Conservation (phyloP, 2,888 invertebrate species). For the Heteropelma amictum region DNA sequence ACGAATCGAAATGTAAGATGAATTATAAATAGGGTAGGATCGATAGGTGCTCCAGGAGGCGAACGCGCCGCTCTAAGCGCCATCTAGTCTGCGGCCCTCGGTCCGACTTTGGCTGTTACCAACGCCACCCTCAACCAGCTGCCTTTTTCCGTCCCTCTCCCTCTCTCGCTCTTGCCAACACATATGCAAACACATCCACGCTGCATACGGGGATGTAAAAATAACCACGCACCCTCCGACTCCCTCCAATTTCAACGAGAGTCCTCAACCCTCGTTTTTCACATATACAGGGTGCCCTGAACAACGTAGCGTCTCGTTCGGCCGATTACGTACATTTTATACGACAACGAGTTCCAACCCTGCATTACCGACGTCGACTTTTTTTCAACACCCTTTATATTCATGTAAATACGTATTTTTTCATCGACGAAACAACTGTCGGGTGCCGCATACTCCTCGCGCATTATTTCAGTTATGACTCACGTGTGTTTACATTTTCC, state of each 20-base stretch:
- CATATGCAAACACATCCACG: neutral
- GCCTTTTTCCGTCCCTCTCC: conserved; percentile 23
- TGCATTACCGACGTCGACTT: no score
- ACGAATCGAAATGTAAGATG: conserved; percentile 74
- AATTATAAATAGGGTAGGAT: conserved; percentile 75
- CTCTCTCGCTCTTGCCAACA: neutral
- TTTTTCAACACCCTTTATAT: no score
- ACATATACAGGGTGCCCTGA: no score
- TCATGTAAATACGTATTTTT: no score
- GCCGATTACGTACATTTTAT: no score
- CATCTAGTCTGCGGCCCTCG: conserved; percentile 72
- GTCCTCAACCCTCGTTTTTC: conserved; percentile 11
- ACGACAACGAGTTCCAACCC: no score
- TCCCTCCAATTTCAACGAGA: conserved; percentile 8
- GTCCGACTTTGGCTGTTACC: conserved; percentile 64
- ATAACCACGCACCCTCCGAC: neutral
- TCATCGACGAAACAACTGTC: no score
- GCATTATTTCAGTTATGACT: no score
- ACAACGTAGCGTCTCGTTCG: no score
- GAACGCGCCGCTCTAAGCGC: conserved; percentile 67
- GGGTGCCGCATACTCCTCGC: no score
- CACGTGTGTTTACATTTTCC: no score
- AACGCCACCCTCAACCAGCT: conserved; percentile 54
- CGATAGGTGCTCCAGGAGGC: conserved; percentile 72
- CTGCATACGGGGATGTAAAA: neutral